Evolutionary conservation across 2,113 vertebrate species (phyloP), one percentile per base, ranked within the genome.

Genomic region (Phalacrocorax brasilianus): DNA sequence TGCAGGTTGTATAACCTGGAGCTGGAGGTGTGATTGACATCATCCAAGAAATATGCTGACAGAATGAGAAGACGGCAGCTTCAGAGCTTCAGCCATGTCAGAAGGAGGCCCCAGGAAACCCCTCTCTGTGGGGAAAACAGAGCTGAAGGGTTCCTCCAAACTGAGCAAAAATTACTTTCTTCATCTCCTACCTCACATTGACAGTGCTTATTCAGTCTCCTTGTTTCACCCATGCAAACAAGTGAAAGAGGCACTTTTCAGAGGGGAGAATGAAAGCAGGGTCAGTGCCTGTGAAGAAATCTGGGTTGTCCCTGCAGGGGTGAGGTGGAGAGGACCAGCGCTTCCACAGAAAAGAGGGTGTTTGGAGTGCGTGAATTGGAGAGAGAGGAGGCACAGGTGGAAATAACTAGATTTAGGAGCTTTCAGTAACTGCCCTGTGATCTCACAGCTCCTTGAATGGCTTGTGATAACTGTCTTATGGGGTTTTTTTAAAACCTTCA

Each of bases 321-420:
- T 70, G 49, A 40, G 53, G 14, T 0, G 2, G n/a, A n/a, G 45
- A 6, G 17, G 8, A 55, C 3, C 35, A 27, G 14, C 0, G 2
- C 8, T 83, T 35, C 61, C 3, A 2, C 24, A 78, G 47, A 28
- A 33, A 4, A 61, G 26, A 52, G 20, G 10, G 8, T 22, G 7
- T 18, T 45, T 8, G 30, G 33, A 50, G 55, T 4, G 6, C 0
- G 0, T 40, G 47, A 27, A 10, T 35, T 45, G 56, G 11, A 32
- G 35, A 62, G 23, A 1, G 2, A 6, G 15, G 15, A 24, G 52
- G 3, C 52, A 33, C 30, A 83, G 53, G 11, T n/a, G 42, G 17
- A 75, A 91, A 65, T 53, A 70, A 84, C 1, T 5, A 3, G 4
- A 45, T 84, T 86, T 11, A 62, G 68, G 42, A 77, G 18, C n/a